Base-by-base conservation (phyloP, 2,888 invertebrate species). In the Agrochola circellaris region DNA sequence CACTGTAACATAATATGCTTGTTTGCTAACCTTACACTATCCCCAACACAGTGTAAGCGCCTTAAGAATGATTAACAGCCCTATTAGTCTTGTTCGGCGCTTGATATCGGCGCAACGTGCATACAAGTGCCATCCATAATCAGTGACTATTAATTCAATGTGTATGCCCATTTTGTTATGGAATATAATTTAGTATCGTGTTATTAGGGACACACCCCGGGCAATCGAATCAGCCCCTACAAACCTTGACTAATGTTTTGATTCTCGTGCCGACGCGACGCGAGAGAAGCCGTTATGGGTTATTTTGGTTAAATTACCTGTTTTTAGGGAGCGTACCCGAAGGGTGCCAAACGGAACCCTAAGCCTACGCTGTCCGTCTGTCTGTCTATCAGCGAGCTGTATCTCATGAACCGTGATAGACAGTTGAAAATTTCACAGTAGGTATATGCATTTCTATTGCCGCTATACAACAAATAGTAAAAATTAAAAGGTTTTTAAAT, bases 61-160 rank as follows among this genome's bases (percentile, higher is more conserved):
- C 61, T 48, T 67, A 66, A 56, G 69, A 72, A 72, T 66, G 84
- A 87, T 88, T 75, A 86, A 88, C 86, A 26, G 81, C 51, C 26
- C 74, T 51, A 88, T 88, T 88, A 83, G 74, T 86, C 81, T 73
- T 72, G 79, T 76, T 88, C 54, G 71, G 77, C 34, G 86, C 62
- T 42, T 54, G 64, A 77, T 80, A 79, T 68, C 30, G 23, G 72
- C 84, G 65, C 86, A 86, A 77, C 61, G 78, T 86, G 80, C 72
- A 75, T 74, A 72, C 75, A 88, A 74, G 76, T 80, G 72, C 80
- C 73, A 79, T 77, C 70, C 66, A 71, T 76, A 76, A 64, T 68
- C 71, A 79, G 74, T 72, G 73, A 64, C 68, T 54, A 88, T 85
- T 79, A 88, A 88, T 86, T 82, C 72, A 79, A 79, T 60, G 48